phyloP scores from a whole-genome alignment of 2,113 vertebrate genomes.

The Alethe diademata region DNA sequence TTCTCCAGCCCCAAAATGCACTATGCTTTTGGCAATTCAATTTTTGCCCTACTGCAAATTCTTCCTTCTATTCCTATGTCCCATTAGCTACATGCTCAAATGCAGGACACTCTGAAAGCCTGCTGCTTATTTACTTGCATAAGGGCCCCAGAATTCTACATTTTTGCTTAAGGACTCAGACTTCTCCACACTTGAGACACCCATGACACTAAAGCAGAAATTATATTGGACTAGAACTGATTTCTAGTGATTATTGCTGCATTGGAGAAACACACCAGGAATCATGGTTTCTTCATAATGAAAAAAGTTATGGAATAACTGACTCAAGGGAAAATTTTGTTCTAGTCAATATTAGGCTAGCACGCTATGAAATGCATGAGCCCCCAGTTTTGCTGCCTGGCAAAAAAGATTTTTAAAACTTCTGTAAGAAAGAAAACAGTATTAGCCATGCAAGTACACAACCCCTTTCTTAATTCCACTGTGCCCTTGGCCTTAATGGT shows the following conservation, averaged over 20 bases:
- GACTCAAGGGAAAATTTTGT: background rate
- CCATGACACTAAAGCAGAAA: background rate
- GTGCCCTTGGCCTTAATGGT: background rate
- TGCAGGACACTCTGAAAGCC: background rate
- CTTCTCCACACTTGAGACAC: background rate
- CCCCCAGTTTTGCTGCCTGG: background rate
- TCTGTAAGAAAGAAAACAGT: background rate
- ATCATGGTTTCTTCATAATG: background rate
- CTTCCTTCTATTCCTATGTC: background rate
- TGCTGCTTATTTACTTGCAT: background rate
- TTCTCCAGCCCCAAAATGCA: background rate
- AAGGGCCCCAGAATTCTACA: background rate
- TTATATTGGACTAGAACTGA: background rate
- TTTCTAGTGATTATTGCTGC: background rate
- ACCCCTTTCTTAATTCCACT: background rate
- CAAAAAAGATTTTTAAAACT: background rate
- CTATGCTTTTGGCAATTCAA: background rate
- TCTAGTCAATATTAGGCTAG: background rate
- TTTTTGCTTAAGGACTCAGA: background rate
- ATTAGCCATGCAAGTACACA: background rate
- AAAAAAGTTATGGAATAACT: background rate
- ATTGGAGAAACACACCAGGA: background rate
- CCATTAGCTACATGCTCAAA: background rate
- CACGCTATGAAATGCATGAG: background rate
- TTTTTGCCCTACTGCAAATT: background rate